Evolutionary conservation across 2,888 invertebrate genomes (phyloP).

Genomic region (Eulithis prunata): DNA sequence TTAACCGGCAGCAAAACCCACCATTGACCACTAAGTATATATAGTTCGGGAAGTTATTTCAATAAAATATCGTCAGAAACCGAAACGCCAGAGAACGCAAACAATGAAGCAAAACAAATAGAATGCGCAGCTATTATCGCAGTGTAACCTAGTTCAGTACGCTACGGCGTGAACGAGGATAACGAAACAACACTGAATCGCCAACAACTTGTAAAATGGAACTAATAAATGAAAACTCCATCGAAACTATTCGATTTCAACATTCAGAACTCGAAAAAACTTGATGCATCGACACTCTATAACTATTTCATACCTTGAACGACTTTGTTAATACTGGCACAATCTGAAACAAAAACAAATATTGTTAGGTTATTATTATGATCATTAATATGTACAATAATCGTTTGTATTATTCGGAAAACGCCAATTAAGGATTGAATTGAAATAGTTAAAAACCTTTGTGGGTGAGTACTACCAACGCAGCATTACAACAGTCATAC

Average conservation of each 20-base stretch:
- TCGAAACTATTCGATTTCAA: not conserved
- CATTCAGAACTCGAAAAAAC: not conserved
- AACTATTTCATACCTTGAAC: conserved; percentile 40
- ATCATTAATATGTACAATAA: too few relatives aligned
- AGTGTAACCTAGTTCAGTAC: conserved; percentile 66
- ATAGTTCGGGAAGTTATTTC: conserved; percentile 51
- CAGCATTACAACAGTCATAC: too few relatives aligned
- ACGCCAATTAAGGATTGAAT: too few relatives aligned
- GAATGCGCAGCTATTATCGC: conserved; percentile 66
- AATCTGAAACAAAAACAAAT: conserved; percentile 54
- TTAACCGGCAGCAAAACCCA: conserved; percentile 1
- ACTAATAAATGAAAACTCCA: conserved; percentile 2
- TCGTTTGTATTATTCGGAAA: too few relatives aligned
- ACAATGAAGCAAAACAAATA: conserved; percentile 65
- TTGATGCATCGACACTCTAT: conserved; percentile 2
- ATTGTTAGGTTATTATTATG: not conserved
- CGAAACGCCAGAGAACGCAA: conserved; percentile 57
- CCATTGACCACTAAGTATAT: conserved; percentile 32
- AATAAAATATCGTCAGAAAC: conserved; percentile 51
- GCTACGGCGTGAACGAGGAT: conserved; percentile 48
- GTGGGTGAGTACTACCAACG: too few relatives aligned
- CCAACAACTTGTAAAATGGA: conserved; percentile 49
- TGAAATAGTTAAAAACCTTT: too few relatives aligned
- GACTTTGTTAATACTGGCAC: conserved; percentile 36
- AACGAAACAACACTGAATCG: conserved; percentile 61